phyloP scores from a whole-genome alignment of 2,797 vertebrate genomes.

The Chloroceryle inda region DNA sequence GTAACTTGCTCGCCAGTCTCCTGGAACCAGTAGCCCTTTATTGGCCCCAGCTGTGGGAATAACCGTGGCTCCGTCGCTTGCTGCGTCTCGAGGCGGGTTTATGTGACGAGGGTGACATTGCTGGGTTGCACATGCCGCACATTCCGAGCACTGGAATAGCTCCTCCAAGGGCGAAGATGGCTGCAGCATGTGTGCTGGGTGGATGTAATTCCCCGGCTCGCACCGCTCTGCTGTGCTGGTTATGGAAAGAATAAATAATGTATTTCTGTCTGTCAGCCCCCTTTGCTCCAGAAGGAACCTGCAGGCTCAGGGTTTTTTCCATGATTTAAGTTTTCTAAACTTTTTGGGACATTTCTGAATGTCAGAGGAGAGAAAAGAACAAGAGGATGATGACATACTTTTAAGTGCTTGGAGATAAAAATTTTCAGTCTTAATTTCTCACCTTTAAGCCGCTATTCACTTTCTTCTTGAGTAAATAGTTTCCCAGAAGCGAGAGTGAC shows the following conservation, averaged over 20 bases:
- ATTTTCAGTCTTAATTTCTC: slow-evolving; percentile 5
- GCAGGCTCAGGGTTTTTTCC: slow-evolving; percentile 10
- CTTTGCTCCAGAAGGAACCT: not conserved
- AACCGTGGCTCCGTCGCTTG: not conserved
- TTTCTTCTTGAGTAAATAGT: not conserved
- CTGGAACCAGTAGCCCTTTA: not conserved
- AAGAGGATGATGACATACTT: not conserved
- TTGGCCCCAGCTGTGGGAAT: not conserved
- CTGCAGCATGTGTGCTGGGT: not conserved
- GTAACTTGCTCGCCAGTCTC: not conserved
- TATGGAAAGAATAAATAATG: slow-evolving; percentile 1
- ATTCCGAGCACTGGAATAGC: not conserved
- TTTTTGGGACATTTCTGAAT: not conserved
- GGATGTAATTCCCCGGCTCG: not conserved
- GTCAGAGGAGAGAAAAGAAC: not conserved
- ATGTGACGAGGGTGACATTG: not conserved
- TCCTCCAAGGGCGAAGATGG: not conserved
- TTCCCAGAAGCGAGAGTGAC: not conserved
- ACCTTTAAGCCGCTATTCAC: not conserved
- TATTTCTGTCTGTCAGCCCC: slow-evolving; percentile 14
- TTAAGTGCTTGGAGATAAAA: not conserved
- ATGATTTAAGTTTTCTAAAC: slow-evolving; percentile 32
- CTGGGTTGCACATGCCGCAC: not conserved
- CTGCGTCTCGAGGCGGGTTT: not conserved
- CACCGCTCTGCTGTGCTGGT: not conserved